Percentiles rank a stretch among this genome's conserved stretches.
Evolutionary conservation across 2,113 vertebrate species (phyloP).

Genomic region (Brachyistius frenatus): DNA sequence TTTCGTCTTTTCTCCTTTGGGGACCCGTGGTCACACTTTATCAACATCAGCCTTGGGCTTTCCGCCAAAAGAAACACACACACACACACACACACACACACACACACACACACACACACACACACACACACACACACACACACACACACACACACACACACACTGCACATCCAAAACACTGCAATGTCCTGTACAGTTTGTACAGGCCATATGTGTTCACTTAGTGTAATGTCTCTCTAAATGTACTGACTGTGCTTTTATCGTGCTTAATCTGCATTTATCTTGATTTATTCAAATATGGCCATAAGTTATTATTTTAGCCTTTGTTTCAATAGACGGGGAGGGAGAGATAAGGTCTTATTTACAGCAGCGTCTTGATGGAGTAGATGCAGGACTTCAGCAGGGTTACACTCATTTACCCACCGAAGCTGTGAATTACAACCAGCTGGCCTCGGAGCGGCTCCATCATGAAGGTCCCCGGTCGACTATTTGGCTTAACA

Average conservation of each 20-base stretch:
- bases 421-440: constrained; percentile 31
- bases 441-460: not conserved
- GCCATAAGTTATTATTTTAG: constrained; percentile 5
- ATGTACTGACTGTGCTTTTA: constrained; percentile 39
- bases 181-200: constrained; percentile 43
- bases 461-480: not conserved
- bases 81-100: constrained; percentile 34
- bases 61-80: constrained; percentile 65
- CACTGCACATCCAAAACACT: constrained; percentile 62
- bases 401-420: constrained; percentile 10
- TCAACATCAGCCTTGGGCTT: constrained; percentile 73
- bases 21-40: constrained; percentile 70
- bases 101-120: constrained; percentile 24
- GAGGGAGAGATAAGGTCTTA: not conserved
- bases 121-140: constrained; percentile 34
- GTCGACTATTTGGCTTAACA: not conserved
- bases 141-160: constrained; percentile 14
- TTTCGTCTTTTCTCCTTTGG: constrained; percentile 53
- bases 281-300: constrained; percentile 24
- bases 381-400: not conserved
- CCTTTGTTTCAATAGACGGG: constrained; percentile 11
- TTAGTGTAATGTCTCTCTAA: constrained; percentile 53
- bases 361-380: constrained; percentile 20
- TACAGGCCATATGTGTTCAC: constrained; percentile 65
- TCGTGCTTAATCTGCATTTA: constrained; percentile 36